A percentile compares a stretch with the other conserved stretches of the same genome.
These are phyloP conservation scores for Varecia variegata DNA, from an alignment of 2,797 vertebrate species.

Conservation along the genomic window DNA sequence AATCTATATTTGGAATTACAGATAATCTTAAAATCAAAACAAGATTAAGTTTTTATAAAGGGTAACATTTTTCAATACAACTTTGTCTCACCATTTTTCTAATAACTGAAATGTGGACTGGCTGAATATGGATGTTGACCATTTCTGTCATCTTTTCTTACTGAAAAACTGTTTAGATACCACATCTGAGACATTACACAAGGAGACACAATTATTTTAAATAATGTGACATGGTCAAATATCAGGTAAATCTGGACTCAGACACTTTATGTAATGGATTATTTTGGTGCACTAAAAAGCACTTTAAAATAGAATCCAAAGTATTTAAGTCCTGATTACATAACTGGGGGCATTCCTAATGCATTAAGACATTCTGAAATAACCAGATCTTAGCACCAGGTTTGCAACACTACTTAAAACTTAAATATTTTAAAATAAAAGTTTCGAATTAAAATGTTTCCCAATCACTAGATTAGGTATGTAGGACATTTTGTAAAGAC, in stretches of 20 bases:
- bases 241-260: conserved; percentile 27
- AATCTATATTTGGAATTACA: not conserved
- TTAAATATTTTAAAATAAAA: conserved; percentile 33
- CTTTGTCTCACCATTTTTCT: conserved; percentile 76
- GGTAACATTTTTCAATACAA: not conserved
- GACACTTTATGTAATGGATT: conserved; percentile 35
- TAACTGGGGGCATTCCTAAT: not conserved
- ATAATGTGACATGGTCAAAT: not conserved
- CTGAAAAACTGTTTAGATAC: conserved; percentile 58
- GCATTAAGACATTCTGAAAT: conserved; percentile 39
- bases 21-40: conserved; percentile 27
- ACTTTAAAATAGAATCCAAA: conserved; percentile 39
- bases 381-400: not conserved
- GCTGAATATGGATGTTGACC: conserved; percentile 25
- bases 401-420: not conserved
- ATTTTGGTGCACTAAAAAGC: conserved; percentile 19
- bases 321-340: not conserved
- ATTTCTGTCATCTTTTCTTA: conserved; percentile 44
- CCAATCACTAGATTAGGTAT: not conserved
- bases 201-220: conserved; percentile 7
- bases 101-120: conserved; percentile 57
- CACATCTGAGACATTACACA: not conserved
- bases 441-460: conserved; percentile 30
- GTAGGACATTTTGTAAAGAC: not conserved
- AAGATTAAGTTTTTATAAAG: not conserved